phyloP scores from a whole-genome alignment of 2,888 invertebrate species.

The Tetragonisca angustula region DNA sequence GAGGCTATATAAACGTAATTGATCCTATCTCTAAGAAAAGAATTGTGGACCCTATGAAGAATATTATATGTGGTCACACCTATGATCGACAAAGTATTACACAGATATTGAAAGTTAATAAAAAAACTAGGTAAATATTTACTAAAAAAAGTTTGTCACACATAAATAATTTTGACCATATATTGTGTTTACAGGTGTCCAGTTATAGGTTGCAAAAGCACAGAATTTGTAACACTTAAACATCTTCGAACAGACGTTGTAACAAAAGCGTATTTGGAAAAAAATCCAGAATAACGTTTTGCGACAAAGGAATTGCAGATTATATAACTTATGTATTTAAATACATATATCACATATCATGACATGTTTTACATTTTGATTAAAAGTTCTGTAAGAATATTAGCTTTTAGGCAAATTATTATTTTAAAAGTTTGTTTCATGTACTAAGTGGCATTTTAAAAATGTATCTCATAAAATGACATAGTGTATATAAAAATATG shows the following conservation, averaged over 20 bases:
- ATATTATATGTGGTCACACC: conserved; percentile 78
- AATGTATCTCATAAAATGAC: background rate
- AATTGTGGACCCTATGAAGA: conserved; percentile 80
- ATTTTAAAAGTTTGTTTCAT: conserved; percentile 9
- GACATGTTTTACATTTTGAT: conserved; percentile 8
- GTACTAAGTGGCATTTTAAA: background rate
- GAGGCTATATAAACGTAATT: conserved; percentile 74
- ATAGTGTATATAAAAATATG: background rate
- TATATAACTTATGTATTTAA: background rate
- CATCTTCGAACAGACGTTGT: conserved; percentile 74
- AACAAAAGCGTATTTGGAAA: conserved; percentile 74
- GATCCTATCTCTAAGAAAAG: conserved; percentile 80
- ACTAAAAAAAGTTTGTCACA: background rate
- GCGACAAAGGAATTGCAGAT: background rate
- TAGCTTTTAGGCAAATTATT: conserved; percentile 22
- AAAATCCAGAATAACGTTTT: conserved; percentile 58
- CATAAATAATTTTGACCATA: background rate
- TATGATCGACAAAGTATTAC: conserved; percentile 77
- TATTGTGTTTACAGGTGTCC: conserved; percentile 76
- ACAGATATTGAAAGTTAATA: conserved; percentile 73
- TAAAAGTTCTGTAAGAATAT: conserved; percentile 7
- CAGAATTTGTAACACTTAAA: conserved; percentile 65
- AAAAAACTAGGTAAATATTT: conserved; percentile 73
- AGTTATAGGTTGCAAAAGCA: conserved; percentile 77
- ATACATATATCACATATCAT: background rate